These are phyloP conservation scores for Pycnonotus jocosus DNA, from an alignment of 2,113 vertebrate genomes.

Conservation along the genomic window DNA sequence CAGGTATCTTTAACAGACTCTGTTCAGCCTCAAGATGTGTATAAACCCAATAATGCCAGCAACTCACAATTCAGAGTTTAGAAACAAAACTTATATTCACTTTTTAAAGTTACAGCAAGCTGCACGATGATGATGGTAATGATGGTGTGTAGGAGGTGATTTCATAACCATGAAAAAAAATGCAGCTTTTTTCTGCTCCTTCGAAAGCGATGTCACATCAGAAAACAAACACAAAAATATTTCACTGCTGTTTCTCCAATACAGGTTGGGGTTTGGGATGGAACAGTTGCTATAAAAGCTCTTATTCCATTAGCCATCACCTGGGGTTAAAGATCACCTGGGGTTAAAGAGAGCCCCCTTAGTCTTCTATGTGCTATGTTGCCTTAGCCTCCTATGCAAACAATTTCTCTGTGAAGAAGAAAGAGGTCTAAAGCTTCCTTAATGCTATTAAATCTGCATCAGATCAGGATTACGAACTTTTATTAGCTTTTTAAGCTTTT, in stretches of 20 bases:
- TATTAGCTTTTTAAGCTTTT: background rate
- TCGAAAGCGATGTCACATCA: background rate
- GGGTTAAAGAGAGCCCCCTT: background rate
- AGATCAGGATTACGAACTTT: background rate
- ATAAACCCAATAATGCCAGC: background rate
- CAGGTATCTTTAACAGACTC: background rate
- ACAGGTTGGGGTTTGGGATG: background rate
- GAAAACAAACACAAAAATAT: background rate
- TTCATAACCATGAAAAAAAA: background rate
- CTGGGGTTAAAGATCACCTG: background rate
- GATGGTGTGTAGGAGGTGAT: background rate
- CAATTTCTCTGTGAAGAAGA: background rate
- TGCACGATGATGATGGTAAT: background rate
- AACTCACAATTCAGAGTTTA: background rate
- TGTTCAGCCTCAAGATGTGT: background rate
- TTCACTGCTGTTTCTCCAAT: background rate
- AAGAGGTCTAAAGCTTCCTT: background rate
- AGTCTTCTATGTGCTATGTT: background rate
- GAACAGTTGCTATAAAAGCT: background rate
- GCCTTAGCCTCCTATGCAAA: background rate
- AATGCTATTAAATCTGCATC: background rate
- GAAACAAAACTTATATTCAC: background rate
- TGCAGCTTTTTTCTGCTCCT: background rate
- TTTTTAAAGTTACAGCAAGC: background rate
- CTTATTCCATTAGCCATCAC: background rate